Evolutionary conservation across 2,113 vertebrate species (phyloP).

Genomic region (Pangasianodon gigas): DNA sequence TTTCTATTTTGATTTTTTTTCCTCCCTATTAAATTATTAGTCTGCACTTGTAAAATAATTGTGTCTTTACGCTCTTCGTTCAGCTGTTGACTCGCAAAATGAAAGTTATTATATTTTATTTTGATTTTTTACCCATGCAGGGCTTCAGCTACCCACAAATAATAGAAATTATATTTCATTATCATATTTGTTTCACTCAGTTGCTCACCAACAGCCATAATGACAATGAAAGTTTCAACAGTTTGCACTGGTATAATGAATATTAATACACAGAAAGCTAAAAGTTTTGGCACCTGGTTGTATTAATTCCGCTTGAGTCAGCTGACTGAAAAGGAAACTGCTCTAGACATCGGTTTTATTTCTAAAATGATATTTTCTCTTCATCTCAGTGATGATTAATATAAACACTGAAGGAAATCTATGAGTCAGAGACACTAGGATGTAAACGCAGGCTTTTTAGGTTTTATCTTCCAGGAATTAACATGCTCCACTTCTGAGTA

Average conservation of each 20-base stretch:
- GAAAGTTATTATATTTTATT: slow-evolving; percentile 7
- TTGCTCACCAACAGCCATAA: neutral
- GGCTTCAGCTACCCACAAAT: neutral
- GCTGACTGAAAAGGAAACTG: neutral
- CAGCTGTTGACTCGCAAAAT: neutral
- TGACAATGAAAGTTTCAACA: neutral
- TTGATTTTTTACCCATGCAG: neutral
- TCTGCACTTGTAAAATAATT: neutral
- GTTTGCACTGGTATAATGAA: too few species aligned
- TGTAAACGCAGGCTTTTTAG: neutral
- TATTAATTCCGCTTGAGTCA: neutral
- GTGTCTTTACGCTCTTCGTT: neutral
- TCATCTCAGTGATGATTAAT: neutral
- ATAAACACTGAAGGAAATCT: neutral
- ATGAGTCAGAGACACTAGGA: neutral
- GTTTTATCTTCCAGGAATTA: neutral
- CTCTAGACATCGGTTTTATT: neutral
- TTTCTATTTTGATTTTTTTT: neutral
- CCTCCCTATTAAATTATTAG: neutral
- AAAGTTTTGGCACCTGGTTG: neutral
- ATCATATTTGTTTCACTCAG: slow-evolving; percentile 6
- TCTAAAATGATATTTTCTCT: neutral
- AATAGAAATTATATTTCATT: slow-evolving; percentile 13
- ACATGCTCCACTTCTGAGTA: neutral
- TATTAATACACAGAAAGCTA: neutral